phyloP scores from a whole-genome alignment of 1,140 invertebrate genomes.

The Orussus abietinus region DNA sequence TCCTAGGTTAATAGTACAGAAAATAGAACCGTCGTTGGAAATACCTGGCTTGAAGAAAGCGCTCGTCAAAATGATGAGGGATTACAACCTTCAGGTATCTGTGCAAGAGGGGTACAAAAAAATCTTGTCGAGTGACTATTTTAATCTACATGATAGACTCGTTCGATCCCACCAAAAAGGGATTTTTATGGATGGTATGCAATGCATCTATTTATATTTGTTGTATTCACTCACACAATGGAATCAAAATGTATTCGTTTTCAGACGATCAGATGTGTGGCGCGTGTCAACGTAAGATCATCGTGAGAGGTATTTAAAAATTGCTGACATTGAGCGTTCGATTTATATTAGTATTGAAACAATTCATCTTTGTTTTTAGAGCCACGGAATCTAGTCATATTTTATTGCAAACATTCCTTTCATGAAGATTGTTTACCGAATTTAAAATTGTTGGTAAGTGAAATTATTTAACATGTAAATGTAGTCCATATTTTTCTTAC shows the following conservation, averaged over 20 bases:
- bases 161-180: conserved; percentile 75
- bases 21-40: conserved; percentile 77
- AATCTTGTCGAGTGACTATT: conserved; percentile 85
- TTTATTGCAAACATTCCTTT: conserved; percentile 87
- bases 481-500: conserved; percentile 8
- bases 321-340: conserved; percentile 12
- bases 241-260: conserved; percentile 27
- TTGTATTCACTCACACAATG: conserved; percentile 8
- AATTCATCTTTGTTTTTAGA: conserved; percentile 51
- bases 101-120: conserved; percentile 85
- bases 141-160: conserved; percentile 79
- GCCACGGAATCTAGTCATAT: conserved; percentile 71
- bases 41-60: conserved; percentile 89
- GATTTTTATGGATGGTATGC: conserved; percentile 62
- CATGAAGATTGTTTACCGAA: conserved; percentile 77
- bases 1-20: conserved; percentile 79
- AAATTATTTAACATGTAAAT: conserved; percentile 6
- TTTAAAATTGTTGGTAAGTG: conserved; percentile 40
- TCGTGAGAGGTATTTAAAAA: conserved; percentile 58
- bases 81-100: conserved; percentile 90
- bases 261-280: conserved; percentile 71
- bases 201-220: conserved; percentile 11
- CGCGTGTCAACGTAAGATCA: conserved; percentile 69
- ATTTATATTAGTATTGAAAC: conserved; percentile 23
- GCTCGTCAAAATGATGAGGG: conserved; percentile 91